Evolutionary conservation across 2,888 invertebrate species (phyloP), one percentile per base, ranked within the genome.

Genomic region (Epinotia bilunana): DNA sequence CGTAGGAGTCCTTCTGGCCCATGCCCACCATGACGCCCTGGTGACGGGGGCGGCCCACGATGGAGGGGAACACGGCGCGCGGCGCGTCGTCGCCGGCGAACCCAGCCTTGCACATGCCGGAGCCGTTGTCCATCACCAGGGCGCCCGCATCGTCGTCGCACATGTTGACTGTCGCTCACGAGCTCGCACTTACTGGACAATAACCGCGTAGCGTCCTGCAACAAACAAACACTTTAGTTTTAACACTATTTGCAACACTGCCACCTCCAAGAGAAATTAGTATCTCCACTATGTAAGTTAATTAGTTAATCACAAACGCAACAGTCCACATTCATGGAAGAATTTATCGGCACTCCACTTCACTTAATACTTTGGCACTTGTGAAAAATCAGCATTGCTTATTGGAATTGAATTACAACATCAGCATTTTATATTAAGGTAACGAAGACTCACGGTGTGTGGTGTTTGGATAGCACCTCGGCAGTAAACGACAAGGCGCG

Each of bases 121-220:
- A 98, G 85, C 98, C 98, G 95, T 98, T 98, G 96, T 98, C 98
- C 92, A 97, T 97, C 89, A 97, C 97, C 91, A 97, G 96, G 90
- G 97, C 97, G 92, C 98, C 98, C 95, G 98, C 98, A 94, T 98
- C 98, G 94, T 98, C 98, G 96, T 98, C 98, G 95, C 97, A 98
- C 98, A 98, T 98, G 80, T 65, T 77, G 76, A 74, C 73, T 75
- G 70, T 62, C 23, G 72, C 73, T 78, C 39, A 69, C 69, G 72
- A 61, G 63, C 74, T 75, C 60, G 71, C 55, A 55, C 46, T 62
- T 61, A 57, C 70, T 39, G 28, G 55, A 49, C 65, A 73, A 58
- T 63, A 55, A 67, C 78, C 76, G 63, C 69, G 39, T 9, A 39
- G 39, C n/a, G 60, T 72, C 69, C 67, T 65, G 65, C 57, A 72